Evolutionary conservation across 2,113 vertebrate genomes (phyloP), one percentile per base, ranked within the genome.

Genomic region (Casuarius casuarius): DNA sequence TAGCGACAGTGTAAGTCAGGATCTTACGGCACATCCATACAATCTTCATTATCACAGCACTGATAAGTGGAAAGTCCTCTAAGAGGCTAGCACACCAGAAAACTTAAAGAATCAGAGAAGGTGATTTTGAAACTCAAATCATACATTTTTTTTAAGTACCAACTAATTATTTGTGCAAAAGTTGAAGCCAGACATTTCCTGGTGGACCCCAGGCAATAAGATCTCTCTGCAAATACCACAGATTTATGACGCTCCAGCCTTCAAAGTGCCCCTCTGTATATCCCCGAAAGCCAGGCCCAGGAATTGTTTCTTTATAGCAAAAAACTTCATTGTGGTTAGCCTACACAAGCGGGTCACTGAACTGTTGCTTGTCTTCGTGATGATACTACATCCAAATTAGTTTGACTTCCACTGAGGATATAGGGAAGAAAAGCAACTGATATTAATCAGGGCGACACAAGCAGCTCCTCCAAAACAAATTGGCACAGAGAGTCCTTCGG

Each of bases 391-490:
- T 80, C 81, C 91, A 94, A 93, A 95, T 90, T 22, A 97, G 71
- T 74, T 59, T 49, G 44, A 90, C 84, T 90, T 85, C 81, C 78
- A 87, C 3, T 5, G 91, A 94, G 71, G 71, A 61, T 63, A 52
- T 0, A 56, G 74, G 20, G 81, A 73, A 87, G 71, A 61, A 89
- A 76, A 95, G 48, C 38, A 72, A 87, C 66, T 75, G 73, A 71
- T 67, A 91, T 62, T 42, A 80, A 76, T 54, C 62, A 85, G 35
- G 85, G 46, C 33, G 42, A 80, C 81, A 92, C 58, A 76, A 79
- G 78, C 71, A 91, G 40, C 82, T 80, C 54, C 67, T 96, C 95
- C 90, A 91, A 87, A 91, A 58, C 58, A 92, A 91, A 90, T 82
- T 10, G 62, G 75, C 87, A 95, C 71, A 91, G 51, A 72, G 74